Evolutionary conservation across 2,797 vertebrate genomes (phyloP).

Genomic region (Cossypha dichroa): DNA sequence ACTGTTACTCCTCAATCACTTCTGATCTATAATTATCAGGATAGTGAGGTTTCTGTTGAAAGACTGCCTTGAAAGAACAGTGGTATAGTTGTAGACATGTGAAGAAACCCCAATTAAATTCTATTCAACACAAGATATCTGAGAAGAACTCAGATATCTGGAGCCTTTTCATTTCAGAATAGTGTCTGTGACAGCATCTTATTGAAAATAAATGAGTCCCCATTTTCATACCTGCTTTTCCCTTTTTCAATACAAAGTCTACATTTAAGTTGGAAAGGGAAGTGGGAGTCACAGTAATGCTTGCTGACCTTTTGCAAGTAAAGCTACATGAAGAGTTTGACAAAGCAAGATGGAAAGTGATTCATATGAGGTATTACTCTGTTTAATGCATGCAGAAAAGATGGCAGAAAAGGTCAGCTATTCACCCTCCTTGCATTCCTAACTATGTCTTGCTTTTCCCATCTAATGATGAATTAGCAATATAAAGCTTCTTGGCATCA

Average conservation of each 20-base stretch:
- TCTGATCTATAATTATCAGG: neutral
- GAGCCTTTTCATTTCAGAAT: neutral
- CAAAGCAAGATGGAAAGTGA: constrained; percentile 29
- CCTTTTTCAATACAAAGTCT: neutral
- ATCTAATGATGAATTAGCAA: constrained; percentile 1
- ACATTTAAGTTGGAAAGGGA: neutral
- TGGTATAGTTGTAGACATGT: neutral
- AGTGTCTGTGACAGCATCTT: neutral
- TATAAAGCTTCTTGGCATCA: neutral
- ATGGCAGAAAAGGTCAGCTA: constrained; percentile 45
- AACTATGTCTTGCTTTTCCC: neutral
- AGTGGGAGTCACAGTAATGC: neutral
- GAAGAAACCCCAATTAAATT: neutral
- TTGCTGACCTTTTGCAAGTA: constrained; percentile 45
- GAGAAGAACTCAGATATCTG: neutral
- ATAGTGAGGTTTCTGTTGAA: neutral
- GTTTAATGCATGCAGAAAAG: neutral
- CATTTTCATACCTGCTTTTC: neutral
- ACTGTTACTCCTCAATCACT: neutral
- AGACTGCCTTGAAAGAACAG: neutral
- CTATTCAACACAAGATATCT: neutral
- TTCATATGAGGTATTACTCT: neutral
- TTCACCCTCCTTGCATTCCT: neutral
- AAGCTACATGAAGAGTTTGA: constrained; percentile 36
- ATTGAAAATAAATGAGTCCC: neutral